Evolutionary conservation across 2,888 invertebrate genomes (phyloP), one percentile per base, ranked within the genome.

Genomic region (Exephanes ischioxanthus): DNA sequence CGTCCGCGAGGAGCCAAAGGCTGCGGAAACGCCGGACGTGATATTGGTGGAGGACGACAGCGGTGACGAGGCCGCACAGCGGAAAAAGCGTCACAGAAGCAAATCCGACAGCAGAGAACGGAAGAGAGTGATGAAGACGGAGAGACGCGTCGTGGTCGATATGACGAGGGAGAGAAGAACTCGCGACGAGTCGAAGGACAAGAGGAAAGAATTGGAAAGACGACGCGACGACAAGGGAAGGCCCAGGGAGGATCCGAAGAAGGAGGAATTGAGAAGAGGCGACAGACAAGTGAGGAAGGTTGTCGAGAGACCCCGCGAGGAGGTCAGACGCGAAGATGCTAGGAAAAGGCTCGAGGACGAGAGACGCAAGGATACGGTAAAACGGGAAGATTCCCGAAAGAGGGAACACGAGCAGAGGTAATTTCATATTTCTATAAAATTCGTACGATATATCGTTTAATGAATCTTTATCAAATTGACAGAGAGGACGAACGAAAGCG

Each of bases 11-110:
- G 94, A 94, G 91, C 94, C 93, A 88, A 94, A 93, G 89, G 90
- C 90, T 90, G 92, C 93, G 90, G 94, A 94, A 91, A 93, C 94
- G 87, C 96, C 95, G 90, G 95, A 95, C 87, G 94, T 96, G 87
- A 96, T 96, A 92, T 94, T 96, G 88, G 95, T 96, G 89, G 96
- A 96, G 92, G 96, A 97, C 92, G 95, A 95, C 89, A 96, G 96
- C 87, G 95, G 95, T 85, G 95, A 96, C 72, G 95, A 94, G 55
- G 93, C 94, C 26, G 67, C 82, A 19, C 90, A 91, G 66, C 94
- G 94, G 55, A 95, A 94, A 89, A 94, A 93, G 72, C 94, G 94
- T 30, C 92, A 89, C 73, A 95, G 92, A 81, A 94, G 93, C 86
- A 90, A 89, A 84, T 93, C 94, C 3, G 88, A 85, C 30, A 94